Evolutionary conservation across 2,113 vertebrate species (phyloP).

Genomic region (Microtus ochrogaster): DNA sequence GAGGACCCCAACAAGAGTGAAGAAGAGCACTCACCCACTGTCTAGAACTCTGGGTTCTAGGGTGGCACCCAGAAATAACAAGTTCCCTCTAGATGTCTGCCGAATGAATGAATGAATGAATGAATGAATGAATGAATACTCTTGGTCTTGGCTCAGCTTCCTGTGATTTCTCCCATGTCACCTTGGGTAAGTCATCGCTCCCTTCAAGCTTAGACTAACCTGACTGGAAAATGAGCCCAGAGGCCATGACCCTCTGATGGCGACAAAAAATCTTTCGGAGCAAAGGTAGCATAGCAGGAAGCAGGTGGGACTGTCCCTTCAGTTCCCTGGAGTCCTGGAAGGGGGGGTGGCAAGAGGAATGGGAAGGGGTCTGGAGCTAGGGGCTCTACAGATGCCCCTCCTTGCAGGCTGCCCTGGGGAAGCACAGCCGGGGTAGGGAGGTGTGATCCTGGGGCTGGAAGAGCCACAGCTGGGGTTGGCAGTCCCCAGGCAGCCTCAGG

Average conservation of each 20-base stretch:
- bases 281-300: not conserved
- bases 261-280: not conserved
- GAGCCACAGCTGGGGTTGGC: not conserved
- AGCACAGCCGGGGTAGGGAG: not conserved
- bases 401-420: not conserved
- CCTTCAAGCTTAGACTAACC: not conserved
- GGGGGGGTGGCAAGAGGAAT: not conserved
- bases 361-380: not conserved
- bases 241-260: not conserved
- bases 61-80: fast-evolving
- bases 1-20: not conserved
- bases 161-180: not conserved
- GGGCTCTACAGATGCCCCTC: not conserved
- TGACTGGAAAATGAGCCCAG: not conserved
- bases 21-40: not conserved
- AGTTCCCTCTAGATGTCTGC: not conserved
- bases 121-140: not conserved
- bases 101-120: not conserved
- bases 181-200: not conserved
- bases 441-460: not conserved
- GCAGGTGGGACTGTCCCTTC: not conserved
- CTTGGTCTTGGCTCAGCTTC: not conserved
- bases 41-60: not conserved
- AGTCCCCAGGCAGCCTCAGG: not conserved
- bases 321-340: no score